A percentile compares a stretch with the other conserved stretches of the same genome.
These are phyloP conservation scores for Orientallactaga sibirica DNA, from an alignment of 2,797 vertebrate species.

Conservation along the genomic window DNA sequence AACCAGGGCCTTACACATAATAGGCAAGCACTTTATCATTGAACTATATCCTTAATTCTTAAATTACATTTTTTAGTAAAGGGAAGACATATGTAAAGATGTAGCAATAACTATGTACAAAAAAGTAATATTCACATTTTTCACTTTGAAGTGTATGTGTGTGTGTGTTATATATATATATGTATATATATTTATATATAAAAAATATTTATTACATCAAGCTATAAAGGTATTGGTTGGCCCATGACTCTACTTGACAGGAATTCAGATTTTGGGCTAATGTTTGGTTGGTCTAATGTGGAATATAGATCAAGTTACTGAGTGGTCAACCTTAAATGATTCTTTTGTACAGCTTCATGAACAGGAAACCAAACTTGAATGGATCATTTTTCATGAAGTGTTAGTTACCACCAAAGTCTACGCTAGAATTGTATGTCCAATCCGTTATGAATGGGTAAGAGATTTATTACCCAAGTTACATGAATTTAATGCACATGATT, in stretches of 20 bases:
- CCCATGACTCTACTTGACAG: neutral
- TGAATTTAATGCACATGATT: constrained; percentile 94
- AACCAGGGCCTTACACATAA: neutral
- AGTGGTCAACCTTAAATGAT: constrained; percentile 48
- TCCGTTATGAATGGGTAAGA: constrained; percentile 97
- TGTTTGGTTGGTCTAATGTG: constrained; percentile 56
- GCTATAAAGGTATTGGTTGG: constrained; percentile 10
- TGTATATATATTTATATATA: neutral
- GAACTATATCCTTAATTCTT: neutral
- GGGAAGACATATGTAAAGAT: constrained; percentile 42
- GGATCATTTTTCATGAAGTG: constrained; percentile 98
- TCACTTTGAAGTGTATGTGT: neutral
- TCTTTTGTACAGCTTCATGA: constrained; percentile 91
- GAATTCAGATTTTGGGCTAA: constrained; percentile 22
- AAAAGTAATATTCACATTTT: constrained; percentile 52
- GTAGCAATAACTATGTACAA: neutral
- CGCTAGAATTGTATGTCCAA: constrained; percentile 95
- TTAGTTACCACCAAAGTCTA: constrained; percentile 96
- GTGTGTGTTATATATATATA: neutral
- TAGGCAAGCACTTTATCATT: neutral
- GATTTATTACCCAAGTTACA: constrained; percentile 96
- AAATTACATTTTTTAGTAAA: constrained; percentile 30
- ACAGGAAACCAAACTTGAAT: constrained; percentile 94
- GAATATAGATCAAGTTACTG: constrained; percentile 44
- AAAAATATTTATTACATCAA: constrained; percentile 1